Percentiles rank a stretch among this genome's conserved stretches.
These are phyloP conservation scores for Mobula birostris DNA, from an alignment of 2,113 vertebrate species.

Conservation along the genomic window DNA sequence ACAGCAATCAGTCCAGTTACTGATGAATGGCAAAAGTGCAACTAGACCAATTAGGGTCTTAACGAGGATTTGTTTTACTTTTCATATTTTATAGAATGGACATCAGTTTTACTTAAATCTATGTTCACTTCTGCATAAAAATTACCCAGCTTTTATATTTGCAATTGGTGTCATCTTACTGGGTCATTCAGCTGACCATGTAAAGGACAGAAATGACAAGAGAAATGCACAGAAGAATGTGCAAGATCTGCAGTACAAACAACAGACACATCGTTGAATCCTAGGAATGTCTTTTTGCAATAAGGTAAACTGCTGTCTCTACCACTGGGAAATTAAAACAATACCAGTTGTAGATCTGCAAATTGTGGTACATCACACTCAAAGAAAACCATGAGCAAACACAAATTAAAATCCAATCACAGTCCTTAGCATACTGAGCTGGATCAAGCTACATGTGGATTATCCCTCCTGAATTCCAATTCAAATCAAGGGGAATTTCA, in stretches of 20 bases:
- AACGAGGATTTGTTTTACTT: background rate
- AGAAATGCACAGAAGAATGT: background rate
- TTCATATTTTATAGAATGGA: background rate
- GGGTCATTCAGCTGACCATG: background rate
- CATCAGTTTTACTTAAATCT: background rate
- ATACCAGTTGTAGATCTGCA: background rate
- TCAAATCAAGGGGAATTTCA: no score
- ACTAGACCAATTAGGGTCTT: no score
- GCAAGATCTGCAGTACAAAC: background rate
- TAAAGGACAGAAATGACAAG: background rate
- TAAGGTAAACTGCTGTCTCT: background rate
- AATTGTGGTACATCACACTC: background rate
- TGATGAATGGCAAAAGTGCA: background rate
- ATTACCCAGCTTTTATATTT: background rate
- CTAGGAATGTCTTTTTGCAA: no score
- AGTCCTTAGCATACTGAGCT: background rate
- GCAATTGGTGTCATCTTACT: background rate
- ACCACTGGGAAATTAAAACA: background rate
- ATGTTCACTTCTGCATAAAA: background rate
- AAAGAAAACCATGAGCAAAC: background rate
- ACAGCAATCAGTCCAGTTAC: background rate
- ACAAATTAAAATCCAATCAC: background rate
- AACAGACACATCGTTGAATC: background rate
- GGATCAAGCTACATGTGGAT: no score
- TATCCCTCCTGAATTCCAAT: no score